Conservation (phyloP, 2,888 invertebrate species). For the Sarcophaga caerulescens region DNA sequence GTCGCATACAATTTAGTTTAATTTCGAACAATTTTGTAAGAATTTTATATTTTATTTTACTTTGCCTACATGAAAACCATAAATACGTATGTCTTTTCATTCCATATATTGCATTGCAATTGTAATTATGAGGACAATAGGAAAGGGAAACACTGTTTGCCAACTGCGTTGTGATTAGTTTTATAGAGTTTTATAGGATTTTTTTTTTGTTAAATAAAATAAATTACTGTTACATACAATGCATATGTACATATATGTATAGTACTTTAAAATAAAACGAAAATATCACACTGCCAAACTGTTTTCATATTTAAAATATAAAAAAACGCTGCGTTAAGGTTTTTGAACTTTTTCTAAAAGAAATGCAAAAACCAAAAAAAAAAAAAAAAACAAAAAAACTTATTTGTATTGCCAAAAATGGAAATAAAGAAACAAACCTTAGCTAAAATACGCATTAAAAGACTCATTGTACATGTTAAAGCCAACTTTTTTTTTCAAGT, state of each 20-base stretch:
- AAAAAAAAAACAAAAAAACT: not conserved
- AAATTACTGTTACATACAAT: not conserved
- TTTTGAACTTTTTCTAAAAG: slow-evolving; percentile 56
- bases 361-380: not conserved
- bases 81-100: too few relatives aligned
- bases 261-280: not conserved
- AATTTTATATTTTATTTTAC: too few relatives aligned
- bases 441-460: slow-evolving; percentile 53
- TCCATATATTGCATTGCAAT: slow-evolving; percentile 28
- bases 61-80: too few relatives aligned
- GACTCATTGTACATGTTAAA: slow-evolving; percentile 40
- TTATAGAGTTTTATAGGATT: slow-evolving; percentile 11
- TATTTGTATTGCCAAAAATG: slow-evolving; percentile 50
- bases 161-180: slow-evolving; percentile 53
- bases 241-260: not conserved
- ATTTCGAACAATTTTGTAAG: not conserved
- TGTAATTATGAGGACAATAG: slow-evolving; percentile 25
- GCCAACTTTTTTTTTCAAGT: slow-evolving; percentile 10
- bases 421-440: slow-evolving; percentile 5
- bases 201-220: too few relatives aligned
- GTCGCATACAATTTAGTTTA: slow-evolving; percentile 1
- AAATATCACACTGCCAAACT: too few relatives aligned
- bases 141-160: slow-evolving; percentile 1
- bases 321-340: slow-evolving; percentile 15
- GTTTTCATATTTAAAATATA: not conserved